Conservation (phyloP, 2,888 invertebrate species). For the Plagodis dolabraria region DNA sequence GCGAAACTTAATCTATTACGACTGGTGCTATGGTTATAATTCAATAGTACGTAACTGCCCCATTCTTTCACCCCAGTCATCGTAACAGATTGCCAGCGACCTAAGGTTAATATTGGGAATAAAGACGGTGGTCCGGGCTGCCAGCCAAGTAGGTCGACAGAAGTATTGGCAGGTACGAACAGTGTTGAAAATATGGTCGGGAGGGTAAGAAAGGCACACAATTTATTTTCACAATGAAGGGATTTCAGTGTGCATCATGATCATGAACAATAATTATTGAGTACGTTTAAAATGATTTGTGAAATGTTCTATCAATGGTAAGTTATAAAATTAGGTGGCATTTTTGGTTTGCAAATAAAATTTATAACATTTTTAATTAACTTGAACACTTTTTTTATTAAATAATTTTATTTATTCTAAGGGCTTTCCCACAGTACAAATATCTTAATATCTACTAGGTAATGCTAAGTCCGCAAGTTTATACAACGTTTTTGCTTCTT, state of each 20-base stretch:
- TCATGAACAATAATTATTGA: too few relatives aligned
- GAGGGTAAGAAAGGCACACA: slow-evolving; percentile 3
- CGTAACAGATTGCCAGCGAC: slow-evolving; percentile 28
- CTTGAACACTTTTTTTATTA: too few relatives aligned
- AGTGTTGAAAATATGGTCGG: slow-evolving; percentile 7
- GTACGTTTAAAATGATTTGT: too few relatives aligned
- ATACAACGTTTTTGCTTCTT: too few relatives aligned
- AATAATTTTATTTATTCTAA: too few relatives aligned
- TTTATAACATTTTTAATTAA: too few relatives aligned
- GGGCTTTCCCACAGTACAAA: too few relatives aligned
- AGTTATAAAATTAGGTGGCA: too few relatives aligned
- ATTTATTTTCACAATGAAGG: slow-evolving; percentile 4
- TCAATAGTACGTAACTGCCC: slow-evolving; percentile 23
- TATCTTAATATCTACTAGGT: too few relatives aligned
- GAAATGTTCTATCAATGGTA: too few relatives aligned
- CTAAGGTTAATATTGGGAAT: slow-evolving; percentile 30
- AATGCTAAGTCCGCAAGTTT: too few relatives aligned
- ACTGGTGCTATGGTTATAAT: slow-evolving; percentile 19
- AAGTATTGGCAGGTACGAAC: slow-evolving; percentile 33
- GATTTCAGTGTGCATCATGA: not conserved
- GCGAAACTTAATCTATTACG: slow-evolving; percentile 10
- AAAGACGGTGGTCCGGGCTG: slow-evolving; percentile 25
- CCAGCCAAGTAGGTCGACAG: slow-evolving; percentile 40
- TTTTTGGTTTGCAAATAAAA: too few relatives aligned
- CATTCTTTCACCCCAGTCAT: slow-evolving; percentile 18